Base-by-base conservation (phyloP, 2,888 invertebrate genomes). In the Synergus japonicus region DNA sequence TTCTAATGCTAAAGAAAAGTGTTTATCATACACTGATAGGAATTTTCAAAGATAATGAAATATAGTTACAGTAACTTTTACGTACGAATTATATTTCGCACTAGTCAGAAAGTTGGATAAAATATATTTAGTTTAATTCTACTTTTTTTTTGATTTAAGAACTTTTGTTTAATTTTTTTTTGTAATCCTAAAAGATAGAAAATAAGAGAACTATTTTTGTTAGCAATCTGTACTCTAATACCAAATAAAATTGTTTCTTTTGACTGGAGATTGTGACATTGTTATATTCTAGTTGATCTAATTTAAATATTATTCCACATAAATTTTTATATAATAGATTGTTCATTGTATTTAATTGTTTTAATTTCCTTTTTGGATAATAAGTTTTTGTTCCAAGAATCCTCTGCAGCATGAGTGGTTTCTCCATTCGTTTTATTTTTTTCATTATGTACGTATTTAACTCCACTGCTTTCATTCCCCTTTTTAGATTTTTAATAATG, bases 201-300 rank as follows among this genome's bases (percentile, higher is more conserved):
- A 37, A 41, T 65, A 65, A 65, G 13, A 64, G 4, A 66, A 44
- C 5, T 9, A 37, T 49, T 69, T 49, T 69, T 58, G 54, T 73
- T 54, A 73, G 4, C 5, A 73, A 41, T 73, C 0, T 58, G 73
- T 73, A 73, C 49, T 37, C 15, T 13, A 37, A 54, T 73, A 54
- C n/a, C n/a, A 29, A 73, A 73, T 73, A 73, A 73, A 73, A 37
- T 1, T 15, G 29, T 49, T 69, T 69, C 49, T 37, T 49, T 29
- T 22, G 18, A 54, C n/a, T 58, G 37, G 18, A 37, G 10, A n/a
- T 58, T 41, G 3, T 4, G 1, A 54, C 18, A 54, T n/a, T 41
- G 10, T 37, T 73, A 54, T n/a, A 1, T 15, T 46, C 46, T 63
- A 22, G 29, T 22, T 29, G 29, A 63, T 29, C 5, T 29, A 2